These are phyloP conservation scores for Dendrophyllia cribrosa DNA, from an alignment of 64 coral and sea anemone species.

Conservation along the genomic window DNA sequence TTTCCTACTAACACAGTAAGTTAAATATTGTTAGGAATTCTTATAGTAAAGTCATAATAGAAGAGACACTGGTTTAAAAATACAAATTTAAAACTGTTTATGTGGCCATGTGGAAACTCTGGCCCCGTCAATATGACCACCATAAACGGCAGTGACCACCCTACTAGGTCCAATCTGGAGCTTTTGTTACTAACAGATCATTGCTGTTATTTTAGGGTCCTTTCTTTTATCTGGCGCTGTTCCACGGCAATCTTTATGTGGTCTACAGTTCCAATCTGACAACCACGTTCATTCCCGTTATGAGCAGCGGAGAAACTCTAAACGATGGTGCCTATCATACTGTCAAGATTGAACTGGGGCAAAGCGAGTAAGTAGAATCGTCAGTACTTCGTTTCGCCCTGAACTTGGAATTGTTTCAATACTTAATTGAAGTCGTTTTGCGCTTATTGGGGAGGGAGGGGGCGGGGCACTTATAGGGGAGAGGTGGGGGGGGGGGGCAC, in stretches of 20 bases:
- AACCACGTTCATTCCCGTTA: background rate
- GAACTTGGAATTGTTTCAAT: too few species aligned
- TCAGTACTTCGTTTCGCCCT: background rate
- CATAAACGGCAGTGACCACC: too few species aligned
- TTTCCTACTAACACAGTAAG: background rate
- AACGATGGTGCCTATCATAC: slow-evolving; percentile 92
- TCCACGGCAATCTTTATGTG: slow-evolving; percentile 93
- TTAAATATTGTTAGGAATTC: background rate
- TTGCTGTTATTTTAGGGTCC: slow-evolving; percentile 53
- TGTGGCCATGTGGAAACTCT: too few species aligned
- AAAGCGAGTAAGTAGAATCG: slow-evolving; percentile 41
- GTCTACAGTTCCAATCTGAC: slow-evolving; percentile 19
- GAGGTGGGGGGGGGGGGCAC: too few species aligned
- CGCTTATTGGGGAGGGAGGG: too few species aligned
- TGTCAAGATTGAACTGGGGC: slow-evolving; percentile 48
- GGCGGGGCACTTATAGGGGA: too few species aligned
- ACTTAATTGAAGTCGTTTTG: too few species aligned
- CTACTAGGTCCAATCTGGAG: background rate
- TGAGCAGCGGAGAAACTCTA: slow-evolving; percentile 70
- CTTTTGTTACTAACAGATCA: background rate
- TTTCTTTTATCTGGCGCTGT: slow-evolving; percentile 89
- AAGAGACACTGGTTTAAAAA: too few species aligned
- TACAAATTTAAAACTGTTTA: too few species aligned
- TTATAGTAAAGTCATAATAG: too few species aligned
- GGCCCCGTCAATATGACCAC: too few species aligned